Evolutionary conservation across 1,140 invertebrate species (phyloP).

Genomic region (Papilio glaucus): DNA sequence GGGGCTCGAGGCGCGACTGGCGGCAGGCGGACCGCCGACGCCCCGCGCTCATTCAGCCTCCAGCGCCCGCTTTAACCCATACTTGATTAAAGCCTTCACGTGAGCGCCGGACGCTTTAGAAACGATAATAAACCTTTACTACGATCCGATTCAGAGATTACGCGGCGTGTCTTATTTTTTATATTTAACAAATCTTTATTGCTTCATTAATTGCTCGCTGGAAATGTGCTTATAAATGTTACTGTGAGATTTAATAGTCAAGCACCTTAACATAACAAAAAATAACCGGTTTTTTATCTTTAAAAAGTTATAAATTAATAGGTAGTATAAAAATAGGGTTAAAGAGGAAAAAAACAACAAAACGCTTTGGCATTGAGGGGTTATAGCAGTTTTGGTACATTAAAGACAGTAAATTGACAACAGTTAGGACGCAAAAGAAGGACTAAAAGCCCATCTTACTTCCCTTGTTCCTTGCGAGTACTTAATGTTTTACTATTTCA

Average conservation of each 20-base stretch:
- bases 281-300: neutral
- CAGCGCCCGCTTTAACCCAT: constrained; percentile 61
- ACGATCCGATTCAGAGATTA: constrained; percentile 56
- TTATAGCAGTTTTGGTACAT: constrained; percentile 10
- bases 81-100: constrained; percentile 76
- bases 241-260: neutral
- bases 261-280: neutral
- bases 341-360: neutral
- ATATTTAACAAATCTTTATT: constrained; percentile 10
- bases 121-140: constrained; percentile 71
- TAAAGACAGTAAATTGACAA: neutral
- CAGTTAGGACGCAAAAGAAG: neutral
- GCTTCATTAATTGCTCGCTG: constrained; percentile 25
- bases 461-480: neutral
- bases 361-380: neutral
- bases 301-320: neutral
- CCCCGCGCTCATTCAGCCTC: constrained; percentile 70
- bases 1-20: constrained; percentile 75
- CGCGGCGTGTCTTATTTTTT: constrained; percentile 28
- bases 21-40: constrained; percentile 62
- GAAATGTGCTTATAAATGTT: neutral
- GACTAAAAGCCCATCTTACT: neutral
- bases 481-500: neutral
- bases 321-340: neutral
- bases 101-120: constrained; percentile 63